Conservation (phyloP, 2,888 invertebrate species). For the Poecilus cupreus region DNA sequence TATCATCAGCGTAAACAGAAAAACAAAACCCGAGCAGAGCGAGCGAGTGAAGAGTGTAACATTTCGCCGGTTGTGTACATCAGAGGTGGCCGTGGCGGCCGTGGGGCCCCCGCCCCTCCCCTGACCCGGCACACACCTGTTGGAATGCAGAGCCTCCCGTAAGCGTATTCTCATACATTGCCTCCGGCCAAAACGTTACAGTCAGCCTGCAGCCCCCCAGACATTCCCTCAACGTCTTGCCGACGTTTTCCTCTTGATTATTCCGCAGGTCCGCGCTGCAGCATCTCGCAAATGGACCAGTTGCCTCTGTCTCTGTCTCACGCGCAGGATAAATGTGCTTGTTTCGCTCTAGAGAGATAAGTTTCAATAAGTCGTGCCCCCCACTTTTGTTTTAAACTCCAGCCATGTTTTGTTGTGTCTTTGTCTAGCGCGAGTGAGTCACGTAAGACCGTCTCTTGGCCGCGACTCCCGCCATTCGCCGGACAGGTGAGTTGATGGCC, state of each 20-base stretch:
- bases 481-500: conserved; percentile 51
- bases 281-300: conserved; percentile 57
- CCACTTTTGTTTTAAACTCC: conserved; percentile 56
- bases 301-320: not conserved
- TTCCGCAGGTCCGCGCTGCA: not conserved
- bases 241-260: not conserved
- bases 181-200: conserved; percentile 56
- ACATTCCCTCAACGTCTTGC: not conserved
- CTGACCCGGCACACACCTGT: conserved; percentile 46
- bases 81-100: not conserved
- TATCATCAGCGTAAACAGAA: not conserved
- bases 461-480: conserved; percentile 53
- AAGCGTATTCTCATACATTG: conserved; percentile 48
- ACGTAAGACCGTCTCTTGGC: conserved; percentile 20
- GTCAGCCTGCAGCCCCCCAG: not conserved
- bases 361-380: conserved; percentile 55
- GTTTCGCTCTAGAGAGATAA: conserved; percentile 33
- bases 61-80: conserved; percentile 32
- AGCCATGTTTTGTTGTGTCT: conserved; percentile 50
- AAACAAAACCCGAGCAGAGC: not conserved
- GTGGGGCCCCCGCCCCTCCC: not conserved
- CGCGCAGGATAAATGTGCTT: not conserved
- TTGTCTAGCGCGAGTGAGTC: not conserved
- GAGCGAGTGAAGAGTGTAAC: not conserved
- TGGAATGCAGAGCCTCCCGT: conserved; percentile 55